A percentile compares a stretch with the other conserved stretches of the same genome.
Conservation (phyloP, 2,113 vertebrate species). For the Riparia riparia region DNA sequence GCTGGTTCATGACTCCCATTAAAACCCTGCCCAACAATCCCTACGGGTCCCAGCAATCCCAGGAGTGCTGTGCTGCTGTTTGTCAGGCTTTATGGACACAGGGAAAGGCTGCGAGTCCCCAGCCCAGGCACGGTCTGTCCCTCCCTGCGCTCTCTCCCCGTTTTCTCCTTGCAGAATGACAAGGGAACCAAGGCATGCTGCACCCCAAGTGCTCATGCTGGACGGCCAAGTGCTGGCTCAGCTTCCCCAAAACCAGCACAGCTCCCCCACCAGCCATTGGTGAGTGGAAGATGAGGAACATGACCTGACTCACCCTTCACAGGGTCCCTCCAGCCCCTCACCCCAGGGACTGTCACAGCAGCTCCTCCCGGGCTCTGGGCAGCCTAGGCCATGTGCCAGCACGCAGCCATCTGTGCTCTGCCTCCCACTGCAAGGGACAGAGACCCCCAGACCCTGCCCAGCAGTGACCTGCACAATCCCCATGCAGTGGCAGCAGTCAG, state of each 20-base stretch:
- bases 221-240: rapidly evolving
- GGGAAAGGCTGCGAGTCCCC: background rate
- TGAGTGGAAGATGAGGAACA: rapidly evolving
- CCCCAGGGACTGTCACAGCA: background rate
- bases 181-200: rapidly evolving
- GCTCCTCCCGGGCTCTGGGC: background rate
- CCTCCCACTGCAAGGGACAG: background rate
- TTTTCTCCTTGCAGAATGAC: background rate
- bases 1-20: background rate
- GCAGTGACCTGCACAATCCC: background rate
- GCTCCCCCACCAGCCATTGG: background rate
- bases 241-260: background rate
- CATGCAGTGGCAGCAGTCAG: rapidly evolving
- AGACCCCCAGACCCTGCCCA: background rate
- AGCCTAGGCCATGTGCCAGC: rapidly evolving
- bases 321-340: background rate
- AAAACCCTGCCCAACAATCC: background rate
- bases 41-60: background rate
- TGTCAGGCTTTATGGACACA: background rate
- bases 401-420: background rate
- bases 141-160: background rate
- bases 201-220: rapidly evolving
- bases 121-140: too few species aligned
- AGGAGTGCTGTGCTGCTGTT: rapidly evolving
- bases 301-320: background rate